Evolutionary conservation across 1,140 invertebrate species (phyloP).

Genomic region (Trinorchestia longiramus): DNA sequence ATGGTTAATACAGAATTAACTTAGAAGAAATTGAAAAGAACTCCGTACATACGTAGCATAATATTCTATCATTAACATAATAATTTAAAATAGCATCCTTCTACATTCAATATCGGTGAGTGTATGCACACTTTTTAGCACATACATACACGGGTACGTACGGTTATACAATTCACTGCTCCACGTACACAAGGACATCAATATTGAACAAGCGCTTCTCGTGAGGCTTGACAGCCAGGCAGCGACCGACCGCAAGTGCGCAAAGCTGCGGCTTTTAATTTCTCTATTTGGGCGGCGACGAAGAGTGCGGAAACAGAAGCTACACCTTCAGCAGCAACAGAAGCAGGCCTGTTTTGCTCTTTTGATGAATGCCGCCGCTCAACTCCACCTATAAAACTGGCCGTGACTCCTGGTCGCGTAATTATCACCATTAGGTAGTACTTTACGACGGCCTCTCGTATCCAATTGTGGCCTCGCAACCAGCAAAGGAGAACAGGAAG

Average conservation of each 20-base stretch:
- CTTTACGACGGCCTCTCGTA: conserved; percentile 19
- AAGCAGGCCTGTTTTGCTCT: background rate
- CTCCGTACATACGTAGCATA: too few species aligned
- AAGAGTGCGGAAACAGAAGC: background rate
- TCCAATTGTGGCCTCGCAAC: conserved; percentile 24
- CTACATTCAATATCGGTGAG: background rate
- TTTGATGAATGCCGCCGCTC: conserved; percentile 44
- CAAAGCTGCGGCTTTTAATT: conserved; percentile 10
- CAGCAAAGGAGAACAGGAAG: conserved; percentile 52
- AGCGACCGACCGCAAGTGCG: background rate
- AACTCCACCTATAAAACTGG: conserved; percentile 46
- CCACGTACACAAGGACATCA: background rate
- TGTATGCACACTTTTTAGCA: background rate
- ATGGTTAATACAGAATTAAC: too few species aligned
- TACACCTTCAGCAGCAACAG: conserved; percentile 10
- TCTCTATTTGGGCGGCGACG: conserved; percentile 8
- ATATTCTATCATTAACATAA: too few species aligned
- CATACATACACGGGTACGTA: background rate
- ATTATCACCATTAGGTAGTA: conserved; percentile 54
- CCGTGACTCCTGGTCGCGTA: conserved; percentile 37
- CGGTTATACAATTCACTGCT: too few species aligned
- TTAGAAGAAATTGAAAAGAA: too few species aligned
- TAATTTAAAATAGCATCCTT: too few species aligned
- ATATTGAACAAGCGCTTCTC: background rate
- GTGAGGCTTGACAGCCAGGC: background rate